These are phyloP conservation scores for Istiophorus platypterus DNA, from an alignment of 2,113 vertebrate genomes.

Conservation along the genomic window DNA sequence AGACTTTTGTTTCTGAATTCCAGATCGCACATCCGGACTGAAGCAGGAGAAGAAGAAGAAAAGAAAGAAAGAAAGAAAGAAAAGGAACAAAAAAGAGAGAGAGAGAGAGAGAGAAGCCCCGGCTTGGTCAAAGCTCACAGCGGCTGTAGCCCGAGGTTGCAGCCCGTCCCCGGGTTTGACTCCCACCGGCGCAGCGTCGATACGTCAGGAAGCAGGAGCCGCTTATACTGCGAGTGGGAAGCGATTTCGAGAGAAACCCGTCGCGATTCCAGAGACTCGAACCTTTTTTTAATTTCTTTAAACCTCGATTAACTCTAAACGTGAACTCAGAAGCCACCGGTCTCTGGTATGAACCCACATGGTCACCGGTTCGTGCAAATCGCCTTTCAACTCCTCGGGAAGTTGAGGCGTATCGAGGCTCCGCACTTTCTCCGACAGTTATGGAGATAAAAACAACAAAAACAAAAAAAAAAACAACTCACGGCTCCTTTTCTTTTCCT, in stretches of 20 bases:
- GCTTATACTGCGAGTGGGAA: not conserved
- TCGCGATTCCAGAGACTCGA: not conserved
- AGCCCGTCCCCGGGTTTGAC: constrained; percentile 20
- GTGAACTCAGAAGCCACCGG: constrained; percentile 1
- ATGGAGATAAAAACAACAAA: not conserved
- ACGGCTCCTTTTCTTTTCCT: not conserved
- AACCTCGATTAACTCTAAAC: not conserved
- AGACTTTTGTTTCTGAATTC: constrained; percentile 4
- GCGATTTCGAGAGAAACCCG: not conserved
- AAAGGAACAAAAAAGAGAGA: no score
- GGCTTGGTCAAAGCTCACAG: not conserved
- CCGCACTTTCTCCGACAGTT: constrained; percentile 65
- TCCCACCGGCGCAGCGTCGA: constrained; percentile 35
- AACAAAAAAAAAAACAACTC: no score
- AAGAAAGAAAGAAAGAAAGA: no score
- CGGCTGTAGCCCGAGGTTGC: constrained; percentile 3
- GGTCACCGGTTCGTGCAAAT: constrained; percentile 13
- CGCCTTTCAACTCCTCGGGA: constrained; percentile 70
- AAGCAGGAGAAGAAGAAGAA: not conserved
- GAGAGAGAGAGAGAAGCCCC: no score
- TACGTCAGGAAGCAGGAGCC: constrained; percentile 47
- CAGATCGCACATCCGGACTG: not conserved
- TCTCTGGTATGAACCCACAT: constrained; percentile 41
- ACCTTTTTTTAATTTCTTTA: no score
- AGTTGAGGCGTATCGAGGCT: constrained; percentile 71